These are phyloP conservation scores for Cranoglanis bouderius DNA, from an alignment of 2,113 vertebrate species.

Conservation along the genomic window DNA sequence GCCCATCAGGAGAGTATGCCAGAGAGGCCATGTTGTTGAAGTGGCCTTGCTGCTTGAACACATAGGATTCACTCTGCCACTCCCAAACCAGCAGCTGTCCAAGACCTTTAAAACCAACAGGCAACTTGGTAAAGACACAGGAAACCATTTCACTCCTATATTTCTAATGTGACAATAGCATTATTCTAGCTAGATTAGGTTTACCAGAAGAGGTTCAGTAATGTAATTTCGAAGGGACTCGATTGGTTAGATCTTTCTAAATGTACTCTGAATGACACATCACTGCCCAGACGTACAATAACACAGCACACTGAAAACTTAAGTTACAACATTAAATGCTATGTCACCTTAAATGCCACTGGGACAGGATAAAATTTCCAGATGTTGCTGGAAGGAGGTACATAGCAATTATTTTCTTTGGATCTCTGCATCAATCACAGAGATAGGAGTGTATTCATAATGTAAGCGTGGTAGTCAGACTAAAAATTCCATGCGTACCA, in stretches of 20 bases:
- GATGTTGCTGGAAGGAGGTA: not conserved
- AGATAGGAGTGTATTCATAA: not conserved
- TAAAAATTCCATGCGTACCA: too few species aligned
- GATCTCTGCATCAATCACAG: not conserved
- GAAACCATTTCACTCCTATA: not conserved
- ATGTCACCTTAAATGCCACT: too few species aligned
- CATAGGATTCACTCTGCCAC: constrained; percentile 97
- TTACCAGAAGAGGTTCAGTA: not conserved
- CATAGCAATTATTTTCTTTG: not conserved
- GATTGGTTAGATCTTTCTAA: not conserved
- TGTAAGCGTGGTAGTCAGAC: not conserved
- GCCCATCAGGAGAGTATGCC: constrained; percentile 92
- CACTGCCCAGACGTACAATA: not conserved
- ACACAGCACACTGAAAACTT: not conserved
- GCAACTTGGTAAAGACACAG: not conserved
- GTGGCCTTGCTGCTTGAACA: constrained; percentile 96
- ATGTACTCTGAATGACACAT: not conserved
- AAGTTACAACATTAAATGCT: not conserved
- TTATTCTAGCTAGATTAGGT: not conserved
- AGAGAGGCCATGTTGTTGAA: constrained; percentile 95
- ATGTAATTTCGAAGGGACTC: not conserved
- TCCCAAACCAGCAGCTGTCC: constrained; percentile 98
- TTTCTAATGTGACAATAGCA: not conserved
- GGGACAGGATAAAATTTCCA: not conserved
- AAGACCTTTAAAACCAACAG: constrained; percentile 73